Base-by-base conservation (phyloP, 1,140 invertebrate genomes). In the Adelges cooleyi region DNA sequence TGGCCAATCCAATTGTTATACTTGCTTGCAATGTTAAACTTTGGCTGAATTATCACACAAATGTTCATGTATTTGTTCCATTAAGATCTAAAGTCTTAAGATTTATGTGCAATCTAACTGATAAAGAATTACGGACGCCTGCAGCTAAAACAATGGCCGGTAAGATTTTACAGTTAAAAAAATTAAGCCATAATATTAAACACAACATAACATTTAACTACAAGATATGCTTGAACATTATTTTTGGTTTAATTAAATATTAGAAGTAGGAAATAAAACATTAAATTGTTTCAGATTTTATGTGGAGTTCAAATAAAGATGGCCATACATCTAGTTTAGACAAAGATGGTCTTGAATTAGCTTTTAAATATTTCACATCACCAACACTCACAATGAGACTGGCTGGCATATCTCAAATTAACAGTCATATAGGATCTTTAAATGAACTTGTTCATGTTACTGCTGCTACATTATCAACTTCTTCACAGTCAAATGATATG, bases 341-440 rank as follows among this genome's bases (percentile, higher is more conserved):
- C 75, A 80, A 81, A 15, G 92, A 95, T 75, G 92, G 92, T 1
- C 75, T 97, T 23, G 86, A 91, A 67, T 75, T 95, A 66, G 92
- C 92, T 18, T 93, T 94, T 72, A 96, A 96, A 74, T 95, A 95
- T 75, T 95, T 96, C 72, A 92, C 86, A 48, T 92, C 90, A 52
- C 87, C 87, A 53, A 95, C 92, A 1, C 73, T 97, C 42, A 95
- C 92, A 1, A 94, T 95, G 86, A 78, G 93, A 66, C 74, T 97
- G 51, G 87, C 90, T 22, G 87, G 87, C 10, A 89, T 96, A 69
- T 84, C 90, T n/a, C 92, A 96, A 75, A 94, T 95, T 68, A 95
- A 95, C 77, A 89, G 86, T 66, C 89, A 93, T 72, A 93, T 95
- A 48, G 90, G 87, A 67, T 80, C 92, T 3, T 90, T 92, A 72